Conservation (phyloP, 2,797 vertebrate species). For the Harpagifer antarcticus region DNA sequence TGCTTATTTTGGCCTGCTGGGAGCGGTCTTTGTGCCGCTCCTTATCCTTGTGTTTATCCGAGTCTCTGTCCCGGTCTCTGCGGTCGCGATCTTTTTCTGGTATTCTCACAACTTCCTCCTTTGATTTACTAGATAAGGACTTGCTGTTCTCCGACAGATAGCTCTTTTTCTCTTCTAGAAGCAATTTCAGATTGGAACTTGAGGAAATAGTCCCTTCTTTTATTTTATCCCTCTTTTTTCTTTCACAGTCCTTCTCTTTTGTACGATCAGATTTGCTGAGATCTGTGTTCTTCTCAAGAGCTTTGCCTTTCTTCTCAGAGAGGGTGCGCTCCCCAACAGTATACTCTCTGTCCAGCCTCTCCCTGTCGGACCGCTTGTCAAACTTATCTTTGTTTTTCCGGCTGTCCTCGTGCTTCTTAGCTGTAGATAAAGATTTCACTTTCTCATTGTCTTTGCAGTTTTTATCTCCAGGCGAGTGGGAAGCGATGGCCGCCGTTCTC, state of each 20-base stretch:
- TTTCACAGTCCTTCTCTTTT: constrained; percentile 88
- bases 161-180: constrained; percentile 91
- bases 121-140: constrained; percentile 86
- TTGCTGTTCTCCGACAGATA: constrained; percentile 86
- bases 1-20: constrained; percentile 87
- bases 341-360: constrained; percentile 90
- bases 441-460: constrained; percentile 94
- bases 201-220: constrained; percentile 86
- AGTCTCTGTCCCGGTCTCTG: constrained; percentile 89
- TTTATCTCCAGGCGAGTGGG: constrained; percentile 88
- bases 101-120: constrained; percentile 91
- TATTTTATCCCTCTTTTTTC: constrained; percentile 92
- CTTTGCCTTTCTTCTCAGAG: constrained; percentile 91
- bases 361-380: constrained; percentile 92
- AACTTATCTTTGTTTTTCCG: constrained; percentile 93
- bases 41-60: constrained; percentile 86
- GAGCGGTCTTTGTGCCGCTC: constrained; percentile 93
- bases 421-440: constrained; percentile 81
- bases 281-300: constrained; percentile 89
- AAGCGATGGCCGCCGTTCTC: constrained; percentile 76
- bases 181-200: constrained; percentile 86
- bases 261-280: constrained; percentile 89
- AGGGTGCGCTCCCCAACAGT: constrained; percentile 85
- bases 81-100: constrained; percentile 92
- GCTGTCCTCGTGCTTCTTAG: constrained; percentile 92